Base-by-base conservation (phyloP, 1,140 invertebrate genomes). In the Halictus rubicundus region DNA sequence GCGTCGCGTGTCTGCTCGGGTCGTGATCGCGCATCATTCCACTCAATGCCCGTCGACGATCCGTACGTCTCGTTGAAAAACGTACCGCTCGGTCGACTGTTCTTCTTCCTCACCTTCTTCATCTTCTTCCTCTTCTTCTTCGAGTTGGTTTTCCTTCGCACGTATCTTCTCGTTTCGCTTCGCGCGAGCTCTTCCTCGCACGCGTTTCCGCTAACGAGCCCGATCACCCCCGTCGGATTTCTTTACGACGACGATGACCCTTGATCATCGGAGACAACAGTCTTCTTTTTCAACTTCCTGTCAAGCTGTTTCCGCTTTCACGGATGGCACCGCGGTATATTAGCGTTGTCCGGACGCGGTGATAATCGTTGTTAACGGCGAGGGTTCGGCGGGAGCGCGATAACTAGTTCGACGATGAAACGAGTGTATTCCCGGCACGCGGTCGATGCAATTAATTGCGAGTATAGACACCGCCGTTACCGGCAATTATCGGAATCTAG, bases 31-130 rank as follows among this genome's bases (percentile, higher is more conserved):
- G 78, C 75, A 86, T 86, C 82, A 68, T 86, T 87, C 76, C 72
- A 74, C 78, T 84, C 84, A 86, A 86, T 81, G 82, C 64, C 64
- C 81, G 54, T 42, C 78, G 81, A 86, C 78, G 84, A 87, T 79
- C 84, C 84, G 84, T 86, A 86, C 83, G 83, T 86, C 78, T 68
- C 72, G 49, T 32, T 84, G 84, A 86, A 80, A 86, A 84, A 84
- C 82, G 74, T 82, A 68, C 9, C 5, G 5, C 32, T 32, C 3
- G 32, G 32, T 32, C 32, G 32, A 32, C 32, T 32, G 32, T 32
- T 32, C 32, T 32, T 5, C 32, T 32, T 3, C 32, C 5, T 12
- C 64, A 4, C 5, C 32, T 32, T 5, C 32, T 32, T 3, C 32
- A 4, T 12, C 64, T 66, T 46, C 52, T 80, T 52, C 66, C 0